Evolutionary conservation across 2,888 invertebrate genomes (phyloP), one percentile per base, ranked within the genome.

Genomic region (Melanophora roralis): DNA sequence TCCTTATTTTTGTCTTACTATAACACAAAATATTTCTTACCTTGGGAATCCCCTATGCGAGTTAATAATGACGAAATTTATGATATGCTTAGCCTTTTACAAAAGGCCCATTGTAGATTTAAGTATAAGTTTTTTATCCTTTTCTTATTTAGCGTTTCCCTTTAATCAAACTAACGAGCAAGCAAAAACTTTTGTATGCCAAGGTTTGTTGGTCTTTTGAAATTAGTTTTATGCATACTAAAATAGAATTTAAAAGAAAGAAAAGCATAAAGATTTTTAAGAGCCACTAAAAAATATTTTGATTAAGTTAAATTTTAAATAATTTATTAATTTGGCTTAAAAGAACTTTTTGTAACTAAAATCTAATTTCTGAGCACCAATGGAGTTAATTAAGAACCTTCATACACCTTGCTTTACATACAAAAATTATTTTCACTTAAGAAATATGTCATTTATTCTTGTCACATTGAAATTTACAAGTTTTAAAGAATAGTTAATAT

Each of bases 21-120:
- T 6, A 3, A 27, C 27, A 3, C 27, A 27, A n/a, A n/a, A n/a
- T n/a, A n/a, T n/a, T 6, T 27, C 27, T 27, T 27, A 27, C 3
- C 4, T 27, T 27, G 27, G 6, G 27, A 27, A 27, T 27, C 27
- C 27, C 27, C n/a, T n/a, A n/a, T 51, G 49, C 27, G 27, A 38
- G 34, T 34, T 60, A 53, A 69, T 79, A n/a, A 79, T 68, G 80
- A 62, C 67, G 67, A 3, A 5, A 6, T 64, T 75, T 60, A 62
- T 65, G 59, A 43, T 64, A 43, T 62, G 55, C 43, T 49, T 57
- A 21, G 57, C 32, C 65, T 60, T 40, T 51, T 43, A 19, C 19
- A 62, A 74, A 67, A 74, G 47, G 45, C 67, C 72, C 51, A 32
- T 34, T 27, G n/a, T 53, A 43, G 45, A 43, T 67, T n/a, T n/a